Conservation (phyloP, 2,113 vertebrate species). For the Phaetusa simplex region DNA sequence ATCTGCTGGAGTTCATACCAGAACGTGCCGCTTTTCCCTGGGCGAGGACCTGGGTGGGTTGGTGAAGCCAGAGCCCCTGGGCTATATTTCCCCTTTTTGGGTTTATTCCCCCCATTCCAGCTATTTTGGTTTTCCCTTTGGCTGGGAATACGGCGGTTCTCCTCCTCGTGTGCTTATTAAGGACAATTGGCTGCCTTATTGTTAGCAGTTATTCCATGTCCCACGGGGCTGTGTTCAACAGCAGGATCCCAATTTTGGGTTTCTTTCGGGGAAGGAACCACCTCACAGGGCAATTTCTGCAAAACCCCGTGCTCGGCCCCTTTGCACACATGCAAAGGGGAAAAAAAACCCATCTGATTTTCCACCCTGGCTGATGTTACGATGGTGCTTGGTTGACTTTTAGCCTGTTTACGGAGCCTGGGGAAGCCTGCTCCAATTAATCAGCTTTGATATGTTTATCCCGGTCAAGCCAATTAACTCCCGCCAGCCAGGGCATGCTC, state of each 20-base stretch:
- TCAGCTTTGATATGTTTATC: constrained; percentile 43
- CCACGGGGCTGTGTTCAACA: background rate
- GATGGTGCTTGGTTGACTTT: background rate
- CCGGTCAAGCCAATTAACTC: constrained; percentile 49
- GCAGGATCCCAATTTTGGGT: background rate
- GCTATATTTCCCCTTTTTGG: background rate
- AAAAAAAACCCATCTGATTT: background rate
- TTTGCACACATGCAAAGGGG: background rate
- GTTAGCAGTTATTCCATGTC: background rate
- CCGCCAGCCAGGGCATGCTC: background rate
- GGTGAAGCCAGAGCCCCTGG: background rate
- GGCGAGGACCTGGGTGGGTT: background rate
- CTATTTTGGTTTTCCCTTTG: background rate
- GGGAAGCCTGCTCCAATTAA: constrained; percentile 25
- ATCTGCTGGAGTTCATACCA: constrained; percentile 28
- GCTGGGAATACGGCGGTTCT: background rate
- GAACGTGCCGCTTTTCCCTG: background rate
- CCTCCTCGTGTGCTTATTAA: background rate
- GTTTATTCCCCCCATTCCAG: background rate
- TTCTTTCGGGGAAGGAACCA: background rate
- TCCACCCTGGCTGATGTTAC: background rate
- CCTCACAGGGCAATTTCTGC: background rate
- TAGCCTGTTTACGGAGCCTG: background rate
- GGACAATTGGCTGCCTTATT: background rate
- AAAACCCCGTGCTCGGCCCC: rapidly evolving